Evolutionary conservation across 2,888 invertebrate genomes (phyloP), one percentile per base, ranked within the genome.

Genomic region (Drosophila peninsularis): DNA sequence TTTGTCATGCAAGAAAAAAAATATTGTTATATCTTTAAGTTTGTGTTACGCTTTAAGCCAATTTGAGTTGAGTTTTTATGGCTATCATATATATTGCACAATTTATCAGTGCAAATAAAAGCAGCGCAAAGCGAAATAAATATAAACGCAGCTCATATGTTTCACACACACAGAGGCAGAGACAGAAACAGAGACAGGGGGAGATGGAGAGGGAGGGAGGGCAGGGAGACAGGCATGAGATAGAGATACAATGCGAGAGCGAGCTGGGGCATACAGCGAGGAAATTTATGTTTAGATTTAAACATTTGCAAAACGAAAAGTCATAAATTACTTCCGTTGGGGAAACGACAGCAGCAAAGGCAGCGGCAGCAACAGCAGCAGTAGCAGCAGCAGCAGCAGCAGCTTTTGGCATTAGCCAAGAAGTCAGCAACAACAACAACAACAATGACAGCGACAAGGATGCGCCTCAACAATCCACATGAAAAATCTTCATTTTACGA

Each of bases 401-500:
- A 71, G 74, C 80, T 80, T 71, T 75, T 80, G 77, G 80, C 79
- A 76, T 80, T 80, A 78, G 80, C 73, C 71, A 86, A 85, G 86
- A 77, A 85, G 72, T 69, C 66, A 62, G 70, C 62, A 64, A 24
- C 69, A 78, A 53, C 58, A 64, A 34, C 65, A 75, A 77, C 57
- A 75, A 75, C 75, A 76, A 71, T 71, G 76, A 78, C 72, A 68
- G 70, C 78, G 68, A 66, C 70, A 78, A 60, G 70, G 68, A 53
- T 68, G 67, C 70, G 69, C 73, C 78, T 62, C 78, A 71, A 63
- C 82, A 81, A 89, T 82, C 85, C 87, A 78, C 89, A 88, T 89
- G 87, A 88, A 87, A 87, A 89, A 87, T 87, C 87, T 87, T 88
- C 83, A 87, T 87, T 88, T 89, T 88, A 89, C 87, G 89, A 89